These are phyloP conservation scores for Coccyzus lansbergi DNA, from an alignment of 2,797 vertebrate species.

Conservation along the genomic window DNA sequence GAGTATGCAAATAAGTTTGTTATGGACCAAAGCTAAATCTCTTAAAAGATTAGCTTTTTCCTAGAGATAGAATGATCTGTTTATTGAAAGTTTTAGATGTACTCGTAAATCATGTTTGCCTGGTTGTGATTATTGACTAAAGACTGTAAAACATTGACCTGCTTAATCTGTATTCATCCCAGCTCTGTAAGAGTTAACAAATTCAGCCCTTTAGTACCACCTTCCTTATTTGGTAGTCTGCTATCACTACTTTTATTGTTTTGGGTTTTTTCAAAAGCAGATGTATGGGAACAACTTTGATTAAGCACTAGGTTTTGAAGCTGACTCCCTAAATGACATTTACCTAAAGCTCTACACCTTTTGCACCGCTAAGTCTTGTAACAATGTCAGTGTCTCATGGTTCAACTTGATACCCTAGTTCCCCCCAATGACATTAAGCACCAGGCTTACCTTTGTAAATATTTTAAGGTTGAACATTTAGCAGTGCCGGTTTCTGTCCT, in stretches of 20 bases:
- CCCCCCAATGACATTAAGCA: background rate
- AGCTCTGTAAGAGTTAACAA: background rate
- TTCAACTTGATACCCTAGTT: background rate
- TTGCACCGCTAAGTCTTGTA: background rate
- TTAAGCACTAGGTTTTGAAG: background rate
- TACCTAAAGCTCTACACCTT: background rate
- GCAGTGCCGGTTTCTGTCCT: background rate
- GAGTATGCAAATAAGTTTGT: background rate
- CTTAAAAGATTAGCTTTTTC: background rate
- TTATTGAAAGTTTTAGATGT: background rate
- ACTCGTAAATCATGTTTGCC: background rate
- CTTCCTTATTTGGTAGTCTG: background rate
- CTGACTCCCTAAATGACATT: background rate
- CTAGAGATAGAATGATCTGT: background rate
- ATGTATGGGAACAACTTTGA: background rate
- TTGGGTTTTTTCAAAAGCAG: background rate
- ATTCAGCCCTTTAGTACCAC: background rate
- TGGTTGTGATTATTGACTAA: background rate
- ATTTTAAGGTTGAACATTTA: background rate
- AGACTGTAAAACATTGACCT: conserved; percentile 21
- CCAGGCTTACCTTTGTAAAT: background rate
- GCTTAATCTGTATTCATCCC: background rate
- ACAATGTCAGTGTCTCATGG: background rate
- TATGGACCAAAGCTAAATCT: background rate
- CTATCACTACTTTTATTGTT: background rate